Evolutionary conservation across 2,113 vertebrate species (phyloP).

Genomic region (Nannospalax galili): DNA sequence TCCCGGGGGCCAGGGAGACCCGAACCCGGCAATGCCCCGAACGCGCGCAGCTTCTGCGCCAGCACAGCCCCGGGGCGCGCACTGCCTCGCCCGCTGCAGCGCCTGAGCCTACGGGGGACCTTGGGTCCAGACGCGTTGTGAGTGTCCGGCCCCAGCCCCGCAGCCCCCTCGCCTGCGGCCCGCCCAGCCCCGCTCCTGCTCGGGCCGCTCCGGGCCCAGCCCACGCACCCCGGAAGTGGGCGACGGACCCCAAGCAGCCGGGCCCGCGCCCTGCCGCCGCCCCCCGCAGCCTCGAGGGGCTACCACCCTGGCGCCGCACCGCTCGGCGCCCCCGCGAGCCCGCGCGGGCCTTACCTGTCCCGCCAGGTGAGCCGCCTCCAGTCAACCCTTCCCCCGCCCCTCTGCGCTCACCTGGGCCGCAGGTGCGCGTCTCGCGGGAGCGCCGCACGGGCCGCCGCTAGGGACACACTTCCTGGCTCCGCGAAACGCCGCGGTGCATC

Average conservation of each 20-base stretch:
- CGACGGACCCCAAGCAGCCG: constrained; percentile 13
- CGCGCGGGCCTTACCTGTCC: constrained; percentile 83
- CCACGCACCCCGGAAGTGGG: constrained; percentile 78
- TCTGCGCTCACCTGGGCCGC: constrained; percentile 84
- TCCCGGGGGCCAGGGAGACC: not conserved
- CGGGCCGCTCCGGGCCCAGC: constrained; percentile 18
- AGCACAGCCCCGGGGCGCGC: constrained; percentile 40
- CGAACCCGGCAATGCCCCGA: not conserved
- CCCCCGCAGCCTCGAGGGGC: constrained; percentile 11
- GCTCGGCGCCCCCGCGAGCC: constrained; percentile 58
- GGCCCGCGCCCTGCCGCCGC: not conserved
- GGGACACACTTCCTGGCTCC: constrained; percentile 76
- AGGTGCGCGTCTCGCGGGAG: constrained; percentile 85
- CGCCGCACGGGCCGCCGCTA: constrained; percentile 81
- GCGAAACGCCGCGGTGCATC: constrained; percentile 68
- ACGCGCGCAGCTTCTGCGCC: not conserved
- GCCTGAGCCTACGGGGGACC: not conserved
- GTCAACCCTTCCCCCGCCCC: constrained; percentile 76
- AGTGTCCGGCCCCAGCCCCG: not conserved
- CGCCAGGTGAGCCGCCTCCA: constrained; percentile 80
- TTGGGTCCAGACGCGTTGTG: not conserved
- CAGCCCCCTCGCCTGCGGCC: not conserved
- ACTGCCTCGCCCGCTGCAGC: constrained; percentile 20
- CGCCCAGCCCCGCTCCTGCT: constrained; percentile 24
- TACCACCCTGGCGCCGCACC: not conserved